Evolutionary conservation across 2,113 vertebrate species (phyloP).

Genomic region (Eptatretus burgeri): DNA sequence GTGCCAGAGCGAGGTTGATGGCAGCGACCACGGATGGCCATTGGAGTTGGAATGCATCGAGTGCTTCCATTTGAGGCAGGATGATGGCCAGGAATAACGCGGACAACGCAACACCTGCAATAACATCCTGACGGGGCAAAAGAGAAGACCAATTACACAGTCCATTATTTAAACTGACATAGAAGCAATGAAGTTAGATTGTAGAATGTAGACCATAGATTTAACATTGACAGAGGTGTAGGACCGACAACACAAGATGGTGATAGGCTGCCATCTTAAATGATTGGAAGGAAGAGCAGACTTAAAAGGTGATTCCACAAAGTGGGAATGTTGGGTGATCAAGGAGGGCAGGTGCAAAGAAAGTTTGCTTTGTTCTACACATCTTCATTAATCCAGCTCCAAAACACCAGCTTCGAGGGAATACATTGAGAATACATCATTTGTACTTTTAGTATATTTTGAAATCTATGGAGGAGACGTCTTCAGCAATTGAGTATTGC

Average conservation of each 20-base stretch:
- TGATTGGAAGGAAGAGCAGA: not conserved
- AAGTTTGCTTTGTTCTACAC: not conserved
- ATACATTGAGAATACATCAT: no score
- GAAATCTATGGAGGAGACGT: no score
- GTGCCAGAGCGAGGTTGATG: constrained; percentile 42
- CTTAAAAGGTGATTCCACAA: no score
- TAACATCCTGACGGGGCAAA: constrained; percentile 37
- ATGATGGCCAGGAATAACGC: constrained; percentile 43
- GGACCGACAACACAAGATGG: not conserved
- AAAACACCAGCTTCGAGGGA: no score
- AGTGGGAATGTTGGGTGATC: not conserved
- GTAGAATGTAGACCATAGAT: not conserved
- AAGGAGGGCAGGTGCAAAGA: not conserved
- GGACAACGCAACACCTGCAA: constrained; percentile 52
- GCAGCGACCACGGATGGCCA: constrained; percentile 37
- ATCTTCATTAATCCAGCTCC: no score
- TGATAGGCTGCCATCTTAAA: not conserved
- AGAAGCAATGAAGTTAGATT: not conserved
- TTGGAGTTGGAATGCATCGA: constrained; percentile 45
- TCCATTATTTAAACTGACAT: not conserved
- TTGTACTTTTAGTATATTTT: no score
- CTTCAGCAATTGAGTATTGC: no score
- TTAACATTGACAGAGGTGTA: not conserved
- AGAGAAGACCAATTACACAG: constrained; percentile 10
- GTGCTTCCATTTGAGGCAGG: constrained; percentile 37